phyloP scores from a whole-genome alignment of 2,797 vertebrate species.

The Taenioides sp. region DNA sequence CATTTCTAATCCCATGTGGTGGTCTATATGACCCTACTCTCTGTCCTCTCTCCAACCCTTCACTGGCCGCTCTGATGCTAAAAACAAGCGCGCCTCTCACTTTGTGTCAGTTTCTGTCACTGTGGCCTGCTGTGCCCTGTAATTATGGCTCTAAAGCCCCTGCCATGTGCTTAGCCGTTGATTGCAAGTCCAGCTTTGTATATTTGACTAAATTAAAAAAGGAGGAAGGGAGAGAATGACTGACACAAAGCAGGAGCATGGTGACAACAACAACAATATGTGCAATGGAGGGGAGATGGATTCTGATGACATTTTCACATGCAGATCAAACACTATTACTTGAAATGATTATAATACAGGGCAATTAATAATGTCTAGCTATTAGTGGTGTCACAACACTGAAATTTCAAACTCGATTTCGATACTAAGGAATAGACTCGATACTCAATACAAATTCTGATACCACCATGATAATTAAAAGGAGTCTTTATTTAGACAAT shows the following conservation, averaged over 20 bases:
- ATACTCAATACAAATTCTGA: too few species aligned
- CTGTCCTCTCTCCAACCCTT: slow-evolving; percentile 18
- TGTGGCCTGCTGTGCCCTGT: slow-evolving; percentile 59
- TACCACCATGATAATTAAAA: too few species aligned
- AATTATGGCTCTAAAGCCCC: slow-evolving; percentile 68
- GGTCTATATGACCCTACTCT: slow-evolving; percentile 11
- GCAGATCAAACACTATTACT: too few species aligned
- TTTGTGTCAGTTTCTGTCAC: slow-evolving; percentile 55
- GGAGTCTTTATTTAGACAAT: too few species aligned
- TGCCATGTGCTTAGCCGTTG: slow-evolving; percentile 64
- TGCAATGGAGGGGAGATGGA: not conserved
- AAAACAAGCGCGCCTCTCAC: slow-evolving; percentile 40
- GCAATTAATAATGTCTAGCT: too few species aligned
- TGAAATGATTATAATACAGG: too few species aligned
- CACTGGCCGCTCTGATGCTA: slow-evolving; percentile 23
- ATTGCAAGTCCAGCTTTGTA: slow-evolving; percentile 74
- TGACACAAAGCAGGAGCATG: slow-evolving; percentile 37
- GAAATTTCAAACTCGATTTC: too few species aligned
- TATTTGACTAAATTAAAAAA: slow-evolving; percentile 72
- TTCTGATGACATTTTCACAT: not conserved
- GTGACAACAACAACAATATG: slow-evolving; percentile 30
- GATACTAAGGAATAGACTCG: too few species aligned
- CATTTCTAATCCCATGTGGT: slow-evolving; percentile 34
- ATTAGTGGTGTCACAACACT: too few species aligned
- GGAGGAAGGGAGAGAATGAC: slow-evolving; percentile 18